phyloP scores from a whole-genome alignment of 1,140 invertebrate species.

The Bursaphelenchus mucronatus region DNA sequence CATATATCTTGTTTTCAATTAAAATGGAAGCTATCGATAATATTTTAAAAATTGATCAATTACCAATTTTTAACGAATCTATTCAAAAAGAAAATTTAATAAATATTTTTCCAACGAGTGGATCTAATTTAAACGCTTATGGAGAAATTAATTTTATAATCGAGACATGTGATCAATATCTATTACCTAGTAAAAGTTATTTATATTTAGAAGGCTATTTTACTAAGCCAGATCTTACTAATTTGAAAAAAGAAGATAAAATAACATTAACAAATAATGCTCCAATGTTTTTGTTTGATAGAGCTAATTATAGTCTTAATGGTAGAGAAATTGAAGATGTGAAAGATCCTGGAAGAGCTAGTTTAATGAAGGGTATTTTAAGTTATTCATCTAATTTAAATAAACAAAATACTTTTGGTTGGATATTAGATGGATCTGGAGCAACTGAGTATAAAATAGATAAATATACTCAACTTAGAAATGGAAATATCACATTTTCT shows the following conservation, averaged over 20 bases:
- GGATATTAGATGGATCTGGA: constrained; percentile 27
- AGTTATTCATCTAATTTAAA: constrained; percentile 34
- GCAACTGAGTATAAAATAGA: constrained; percentile 31
- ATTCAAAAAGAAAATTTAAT: too few species aligned
- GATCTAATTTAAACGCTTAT: too few species aligned
- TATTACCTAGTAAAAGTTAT: constrained; percentile 12
- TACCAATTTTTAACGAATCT: constrained; percentile 12
- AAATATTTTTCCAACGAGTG: too few species aligned
- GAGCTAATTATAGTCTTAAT: constrained; percentile 18
- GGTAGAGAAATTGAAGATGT: constrained; percentile 16
- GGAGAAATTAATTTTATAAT: constrained; percentile 6
- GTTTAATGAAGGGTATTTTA: constrained; percentile 35
- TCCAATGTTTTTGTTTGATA: constrained; percentile 20
- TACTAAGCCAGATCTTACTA: constrained; percentile 12
- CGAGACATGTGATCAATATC: constrained; percentile 26
- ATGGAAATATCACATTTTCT: constrained; percentile 26
- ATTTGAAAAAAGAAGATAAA: constrained; percentile 14
- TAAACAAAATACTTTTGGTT: constrained; percentile 39
- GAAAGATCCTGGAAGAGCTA: constrained; percentile 32
- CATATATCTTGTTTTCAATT: constrained; percentile 4
- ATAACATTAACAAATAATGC: constrained; percentile 22
- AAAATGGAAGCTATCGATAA: constrained; percentile 17
- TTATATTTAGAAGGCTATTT: constrained; percentile 5
- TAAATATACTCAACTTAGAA: constrained; percentile 35
- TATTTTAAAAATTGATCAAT: constrained; percentile 16